Conservation (phyloP, 2,888 invertebrate genomes). For the Cremastobaeus sp. region DNA sequence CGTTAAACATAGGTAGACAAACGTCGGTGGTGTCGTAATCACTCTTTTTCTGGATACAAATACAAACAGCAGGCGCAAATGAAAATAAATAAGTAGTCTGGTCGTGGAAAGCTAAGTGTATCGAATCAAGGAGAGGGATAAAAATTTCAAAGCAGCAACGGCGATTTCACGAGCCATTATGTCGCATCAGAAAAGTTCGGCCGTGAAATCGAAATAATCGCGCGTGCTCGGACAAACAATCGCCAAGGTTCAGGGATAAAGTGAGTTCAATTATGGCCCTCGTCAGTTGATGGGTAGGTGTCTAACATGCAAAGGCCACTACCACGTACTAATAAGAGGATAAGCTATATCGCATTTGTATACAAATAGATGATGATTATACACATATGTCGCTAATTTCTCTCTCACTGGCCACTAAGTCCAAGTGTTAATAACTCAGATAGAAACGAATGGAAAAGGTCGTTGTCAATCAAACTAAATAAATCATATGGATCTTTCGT, state of each 20-base stretch:
- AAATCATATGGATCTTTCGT: slow-evolving; percentile 8
- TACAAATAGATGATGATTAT: slow-evolving; percentile 38
- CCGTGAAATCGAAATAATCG: slow-evolving; percentile 45
- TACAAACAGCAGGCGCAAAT: slow-evolving; percentile 17
- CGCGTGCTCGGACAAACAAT: slow-evolving; percentile 34
- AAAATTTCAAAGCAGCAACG: slow-evolving; percentile 9
- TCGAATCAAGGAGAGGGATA: not conserved
- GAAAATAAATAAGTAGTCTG: slow-evolving; percentile 8
- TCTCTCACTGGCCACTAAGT: slow-evolving; percentile 66
- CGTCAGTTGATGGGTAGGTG: slow-evolving; percentile 7
- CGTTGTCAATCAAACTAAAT: slow-evolving; percentile 10
- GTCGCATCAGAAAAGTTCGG: slow-evolving; percentile 7
- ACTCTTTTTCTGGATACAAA: slow-evolving; percentile 16
- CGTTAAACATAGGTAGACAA: not conserved
- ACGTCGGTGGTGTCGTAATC: no score
- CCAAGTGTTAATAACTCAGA: slow-evolving; percentile 26
- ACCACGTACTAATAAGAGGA: slow-evolving; percentile 68
- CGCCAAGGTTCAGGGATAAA: slow-evolving; percentile 19
- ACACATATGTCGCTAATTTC: slow-evolving; percentile 65
- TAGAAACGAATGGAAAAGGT: slow-evolving; percentile 13
- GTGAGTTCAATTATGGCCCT: slow-evolving; percentile 22
- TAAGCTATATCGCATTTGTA: slow-evolving; percentile 51
- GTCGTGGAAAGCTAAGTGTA: not conserved
- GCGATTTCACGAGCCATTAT: slow-evolving; percentile 15
- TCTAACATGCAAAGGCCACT: slow-evolving; percentile 75